phyloP scores from a whole-genome alignment of 2,888 invertebrate species.

The Spodoptera exigua region DNA sequence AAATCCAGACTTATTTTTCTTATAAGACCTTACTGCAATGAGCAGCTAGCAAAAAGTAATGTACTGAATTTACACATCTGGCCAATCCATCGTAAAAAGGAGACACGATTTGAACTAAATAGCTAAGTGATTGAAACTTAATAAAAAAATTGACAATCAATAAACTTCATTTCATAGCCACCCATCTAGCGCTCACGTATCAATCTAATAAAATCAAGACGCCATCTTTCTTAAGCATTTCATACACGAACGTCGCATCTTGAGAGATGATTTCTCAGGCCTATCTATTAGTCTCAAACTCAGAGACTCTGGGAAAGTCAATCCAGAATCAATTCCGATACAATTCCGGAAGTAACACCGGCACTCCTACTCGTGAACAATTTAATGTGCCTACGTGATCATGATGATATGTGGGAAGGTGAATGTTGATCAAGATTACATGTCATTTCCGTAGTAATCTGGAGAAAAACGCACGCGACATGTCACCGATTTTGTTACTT shows the following conservation, averaged over 20 bases:
- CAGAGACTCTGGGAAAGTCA: conserved; percentile 19
- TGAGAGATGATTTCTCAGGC: no score
- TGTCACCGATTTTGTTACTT: conserved; percentile 31
- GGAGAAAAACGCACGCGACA: conserved; percentile 35
- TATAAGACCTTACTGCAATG: no score
- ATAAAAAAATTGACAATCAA: no score
- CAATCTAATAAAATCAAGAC: no score
- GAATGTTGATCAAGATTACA: conserved; percentile 49
- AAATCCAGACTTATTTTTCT: no score
- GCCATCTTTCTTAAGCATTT: not conserved
- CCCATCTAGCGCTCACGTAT: no score
- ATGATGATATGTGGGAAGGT: conserved; percentile 41
- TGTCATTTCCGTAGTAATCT: conserved; percentile 50
- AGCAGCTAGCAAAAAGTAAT: no score
- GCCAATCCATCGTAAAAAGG: no score
- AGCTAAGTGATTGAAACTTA: no score
- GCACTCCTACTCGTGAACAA: conserved; percentile 32
- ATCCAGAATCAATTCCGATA: conserved; percentile 65
- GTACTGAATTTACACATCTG: no score
- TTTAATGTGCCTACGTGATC: conserved; percentile 44
- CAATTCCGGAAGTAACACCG: conserved; percentile 64
- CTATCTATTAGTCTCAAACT: not conserved
- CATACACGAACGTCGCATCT: not conserved
- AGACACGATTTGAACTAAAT: no score
- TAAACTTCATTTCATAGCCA: no score